Percentiles rank a stretch among this genome's conserved stretches.
Conservation (phyloP, 2,797 vertebrate genomes). For the Amazona ochrocephala region DNA sequence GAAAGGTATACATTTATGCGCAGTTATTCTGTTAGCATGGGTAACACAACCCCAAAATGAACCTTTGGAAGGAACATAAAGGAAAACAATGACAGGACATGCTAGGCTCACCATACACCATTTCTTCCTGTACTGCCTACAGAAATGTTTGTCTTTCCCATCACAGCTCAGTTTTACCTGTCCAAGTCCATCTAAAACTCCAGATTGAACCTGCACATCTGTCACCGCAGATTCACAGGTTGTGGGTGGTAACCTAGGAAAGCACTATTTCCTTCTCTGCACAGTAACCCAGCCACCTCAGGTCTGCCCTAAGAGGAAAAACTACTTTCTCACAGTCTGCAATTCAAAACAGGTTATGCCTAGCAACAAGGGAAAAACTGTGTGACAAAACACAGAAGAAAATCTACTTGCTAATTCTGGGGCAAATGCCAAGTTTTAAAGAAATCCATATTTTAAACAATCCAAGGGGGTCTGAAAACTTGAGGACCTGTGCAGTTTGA, state of each 20-base stretch:
- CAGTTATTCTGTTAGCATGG: accelerated
- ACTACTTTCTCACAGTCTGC: not conserved
- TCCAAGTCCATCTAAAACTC: not conserved
- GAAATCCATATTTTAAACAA: not conserved
- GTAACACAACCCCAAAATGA: not conserved
- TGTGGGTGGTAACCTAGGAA: not conserved
- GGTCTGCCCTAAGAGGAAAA: not conserved
- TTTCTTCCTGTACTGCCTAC: not conserved
- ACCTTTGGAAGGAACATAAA: not conserved
- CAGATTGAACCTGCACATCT: not conserved
- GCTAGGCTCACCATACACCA: not conserved
- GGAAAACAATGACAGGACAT: not conserved
- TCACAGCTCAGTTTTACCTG: not conserved
- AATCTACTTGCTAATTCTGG: not conserved
- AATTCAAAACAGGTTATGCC: not conserved
- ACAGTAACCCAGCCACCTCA: not conserved
- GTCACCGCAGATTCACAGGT: not conserved
- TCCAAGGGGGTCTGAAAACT: not conserved
- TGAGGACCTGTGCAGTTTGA: not conserved
- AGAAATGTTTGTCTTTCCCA: not conserved
- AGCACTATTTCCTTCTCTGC: not conserved
- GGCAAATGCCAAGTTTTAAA: not conserved
- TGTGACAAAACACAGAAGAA: not conserved
- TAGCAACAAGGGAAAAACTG: not conserved
- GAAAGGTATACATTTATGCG: too few relatives aligned